phyloP scores from a whole-genome alignment of 2,888 invertebrate genomes.

The Leptarthrus brevirostris region DNA sequence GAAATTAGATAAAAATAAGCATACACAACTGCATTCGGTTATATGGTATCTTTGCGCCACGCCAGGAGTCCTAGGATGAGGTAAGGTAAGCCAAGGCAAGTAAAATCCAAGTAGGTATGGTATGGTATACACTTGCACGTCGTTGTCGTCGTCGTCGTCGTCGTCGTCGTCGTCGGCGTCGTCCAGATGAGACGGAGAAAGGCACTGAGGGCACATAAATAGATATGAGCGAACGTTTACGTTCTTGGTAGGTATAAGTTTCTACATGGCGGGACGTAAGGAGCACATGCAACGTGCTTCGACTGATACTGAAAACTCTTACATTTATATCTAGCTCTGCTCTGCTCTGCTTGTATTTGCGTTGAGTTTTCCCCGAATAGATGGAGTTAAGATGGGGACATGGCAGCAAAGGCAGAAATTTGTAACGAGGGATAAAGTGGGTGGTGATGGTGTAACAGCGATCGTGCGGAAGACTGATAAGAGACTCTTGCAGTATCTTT shows the following conservation, averaged over 20 bases:
- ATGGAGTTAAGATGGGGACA: constrained; percentile 34
- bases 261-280: constrained; percentile 23
- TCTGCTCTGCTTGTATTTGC: constrained; percentile 46
- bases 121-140: constrained; percentile 37
- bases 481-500: constrained; percentile 52
- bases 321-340: constrained; percentile 46
- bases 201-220: constrained; percentile 45
- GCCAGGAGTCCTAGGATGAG: not conserved
- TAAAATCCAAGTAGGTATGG: not conserved
- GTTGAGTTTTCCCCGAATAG: constrained; percentile 37
- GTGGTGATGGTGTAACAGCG: constrained; percentile 53
- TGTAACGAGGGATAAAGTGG: constrained; percentile 50
- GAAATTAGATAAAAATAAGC: constrained; percentile 48
- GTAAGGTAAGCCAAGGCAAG: not conserved
- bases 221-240: constrained; percentile 43
- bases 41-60: constrained; percentile 10
- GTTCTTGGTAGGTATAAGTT: constrained; percentile 43
- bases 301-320: constrained; percentile 46
- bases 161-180: too few relatives aligned
- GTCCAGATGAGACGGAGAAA: constrained; percentile 45
- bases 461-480: constrained; percentile 58
- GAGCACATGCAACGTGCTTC: constrained; percentile 47
- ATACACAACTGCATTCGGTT: constrained; percentile 36
- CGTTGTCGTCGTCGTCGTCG: too few relatives aligned
- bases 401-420: constrained; percentile 42